Evolutionary conservation across 1,140 invertebrate genomes (phyloP).

Genomic region (Saccostrea glomerata): DNA sequence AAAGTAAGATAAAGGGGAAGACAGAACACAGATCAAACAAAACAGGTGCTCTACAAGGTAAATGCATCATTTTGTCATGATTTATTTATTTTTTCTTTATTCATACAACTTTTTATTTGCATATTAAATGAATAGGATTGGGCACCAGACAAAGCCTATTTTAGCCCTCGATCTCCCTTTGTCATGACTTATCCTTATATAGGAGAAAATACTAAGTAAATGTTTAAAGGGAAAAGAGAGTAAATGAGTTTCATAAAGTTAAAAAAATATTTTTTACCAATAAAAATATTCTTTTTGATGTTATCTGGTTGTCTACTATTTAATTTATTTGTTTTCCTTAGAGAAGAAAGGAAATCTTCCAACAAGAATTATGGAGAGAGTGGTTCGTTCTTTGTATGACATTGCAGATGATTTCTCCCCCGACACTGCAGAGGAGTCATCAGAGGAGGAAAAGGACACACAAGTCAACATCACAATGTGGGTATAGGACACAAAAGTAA

Average conservation of each 20-base stretch:
- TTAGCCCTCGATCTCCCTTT: no score
- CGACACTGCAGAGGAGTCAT: not conserved
- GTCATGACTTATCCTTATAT: no score
- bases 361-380: not conserved
- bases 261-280: not conserved
- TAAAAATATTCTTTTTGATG: no score
- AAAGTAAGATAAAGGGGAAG: not conserved
- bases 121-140: no score
- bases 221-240: no score
- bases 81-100: no score
- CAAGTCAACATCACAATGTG: constrained; percentile 19
- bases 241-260: not conserved
- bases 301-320: not conserved
- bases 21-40: not conserved
- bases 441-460: not conserved
- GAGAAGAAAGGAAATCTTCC: not conserved
- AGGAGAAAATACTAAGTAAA: no score
- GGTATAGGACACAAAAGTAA: not conserved
- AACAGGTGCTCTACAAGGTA: not conserved
- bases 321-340: not conserved
- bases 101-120: not conserved
- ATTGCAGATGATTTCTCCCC: not conserved
- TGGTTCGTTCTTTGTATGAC: not conserved
- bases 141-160: no score
- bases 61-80: not conserved